These are phyloP conservation scores for Mellivora capensis DNA, from an alignment of 2,113 vertebrate genomes.

Conservation along the genomic window DNA sequence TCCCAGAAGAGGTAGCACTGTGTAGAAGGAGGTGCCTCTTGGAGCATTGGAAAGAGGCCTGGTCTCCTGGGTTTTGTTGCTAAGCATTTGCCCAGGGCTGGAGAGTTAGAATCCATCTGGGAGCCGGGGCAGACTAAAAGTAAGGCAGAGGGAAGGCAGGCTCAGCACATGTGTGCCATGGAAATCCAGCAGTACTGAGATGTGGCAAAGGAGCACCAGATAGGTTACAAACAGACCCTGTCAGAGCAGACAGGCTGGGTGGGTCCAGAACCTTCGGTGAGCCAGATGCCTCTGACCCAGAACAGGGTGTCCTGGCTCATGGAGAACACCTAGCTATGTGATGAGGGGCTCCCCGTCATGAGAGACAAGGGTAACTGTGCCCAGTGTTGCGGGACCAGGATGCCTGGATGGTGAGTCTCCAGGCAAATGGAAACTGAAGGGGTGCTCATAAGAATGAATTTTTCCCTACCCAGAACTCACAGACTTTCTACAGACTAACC, in stretches of 20 bases:
- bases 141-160: background rate
- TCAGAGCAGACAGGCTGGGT: background rate
- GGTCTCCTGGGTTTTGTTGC: slow-evolving; percentile 58
- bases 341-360: background rate
- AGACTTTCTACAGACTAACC: background rate
- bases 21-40: background rate
- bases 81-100: slow-evolving; percentile 33
- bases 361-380: background rate
- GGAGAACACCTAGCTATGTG: background rate
- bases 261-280: background rate
- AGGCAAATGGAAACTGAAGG: background rate
- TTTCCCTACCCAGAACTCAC: background rate
- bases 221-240: background rate
- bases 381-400: background rate
- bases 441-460: background rate
- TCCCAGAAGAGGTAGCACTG: background rate
- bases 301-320: background rate
- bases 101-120: slow-evolving; percentile 42
- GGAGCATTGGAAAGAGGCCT: background rate
- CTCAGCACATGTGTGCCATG: background rate
- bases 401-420: no score
- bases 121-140: slow-evolving; percentile 43
- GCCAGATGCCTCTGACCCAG: background rate
- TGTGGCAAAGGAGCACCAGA: background rate
- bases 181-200: background rate